Evolutionary conservation across 2,797 vertebrate species (phyloP).

Genomic region (Phalanger gymnotis): DNA sequence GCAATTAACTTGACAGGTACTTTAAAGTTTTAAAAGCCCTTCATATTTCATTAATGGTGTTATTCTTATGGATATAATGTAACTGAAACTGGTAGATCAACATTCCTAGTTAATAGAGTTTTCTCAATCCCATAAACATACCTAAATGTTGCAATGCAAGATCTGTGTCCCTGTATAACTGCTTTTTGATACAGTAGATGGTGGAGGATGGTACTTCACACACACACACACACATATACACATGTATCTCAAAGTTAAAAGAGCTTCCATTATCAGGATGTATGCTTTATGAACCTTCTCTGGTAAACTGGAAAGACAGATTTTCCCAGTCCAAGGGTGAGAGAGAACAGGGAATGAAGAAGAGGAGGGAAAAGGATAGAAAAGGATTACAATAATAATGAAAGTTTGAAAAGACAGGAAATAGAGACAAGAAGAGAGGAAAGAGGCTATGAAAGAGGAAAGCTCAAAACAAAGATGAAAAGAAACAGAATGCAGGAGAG

Average conservation of each 20-base stretch:
- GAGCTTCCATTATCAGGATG: not conserved
- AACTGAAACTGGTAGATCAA: constrained; percentile 50
- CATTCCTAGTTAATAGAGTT: constrained; percentile 3
- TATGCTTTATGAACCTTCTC: not conserved
- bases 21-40: constrained; percentile 51
- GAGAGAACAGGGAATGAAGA: not conserved
- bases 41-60: constrained; percentile 63
- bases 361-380: not conserved
- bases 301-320: not conserved
- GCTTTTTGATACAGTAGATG: not conserved
- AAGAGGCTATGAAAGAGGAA: not conserved
- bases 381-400: not conserved
- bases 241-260: not conserved
- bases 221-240: not conserved
- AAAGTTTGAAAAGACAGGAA: not conserved
- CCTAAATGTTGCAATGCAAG: not conserved
- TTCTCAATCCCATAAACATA: constrained; percentile 54
- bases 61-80: constrained; percentile 45
- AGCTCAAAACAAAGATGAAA: not conserved
- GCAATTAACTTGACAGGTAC: constrained; percentile 58
- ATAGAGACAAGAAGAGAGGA: not conserved
- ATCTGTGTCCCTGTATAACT: not conserved
- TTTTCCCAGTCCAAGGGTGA: not conserved
- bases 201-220: not conserved
- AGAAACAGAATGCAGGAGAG: not conserved